Evolutionary conservation across 2,797 vertebrate genomes (phyloP).

Genomic region (Sebastes itinus): DNA sequence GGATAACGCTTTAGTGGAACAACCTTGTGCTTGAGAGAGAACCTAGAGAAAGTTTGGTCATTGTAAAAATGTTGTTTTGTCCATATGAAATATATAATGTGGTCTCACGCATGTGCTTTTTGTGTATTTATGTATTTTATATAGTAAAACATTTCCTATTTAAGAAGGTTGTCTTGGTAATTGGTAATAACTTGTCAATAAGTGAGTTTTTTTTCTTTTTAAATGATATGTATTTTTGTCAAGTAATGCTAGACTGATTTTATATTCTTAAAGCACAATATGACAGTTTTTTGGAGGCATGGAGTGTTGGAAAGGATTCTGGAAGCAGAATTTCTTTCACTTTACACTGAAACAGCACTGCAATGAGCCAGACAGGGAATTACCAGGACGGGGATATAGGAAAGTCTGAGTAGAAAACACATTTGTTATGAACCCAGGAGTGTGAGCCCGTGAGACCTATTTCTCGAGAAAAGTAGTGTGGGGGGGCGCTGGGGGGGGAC

Average conservation of each 20-base stretch:
- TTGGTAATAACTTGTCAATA: neutral
- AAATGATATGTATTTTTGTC: neutral
- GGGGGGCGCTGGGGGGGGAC: neutral
- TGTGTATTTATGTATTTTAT: neutral
- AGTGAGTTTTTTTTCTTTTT: neutral
- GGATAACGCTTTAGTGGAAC: neutral
- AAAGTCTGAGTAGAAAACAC: conserved; percentile 36
- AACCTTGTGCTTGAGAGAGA: neutral
- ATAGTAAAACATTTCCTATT: neutral
- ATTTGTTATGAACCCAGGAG: conserved; percentile 47
- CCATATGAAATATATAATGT: neutral
- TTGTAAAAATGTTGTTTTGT: neutral
- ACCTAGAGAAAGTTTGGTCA: neutral
- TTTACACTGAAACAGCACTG: conserved; percentile 24
- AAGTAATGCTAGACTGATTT: neutral
- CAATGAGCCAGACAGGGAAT: conserved; percentile 33
- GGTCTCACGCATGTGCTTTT: neutral
- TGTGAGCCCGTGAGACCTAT: conserved; percentile 22
- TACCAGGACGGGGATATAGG: conserved; percentile 20
- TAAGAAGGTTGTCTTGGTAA: neutral
- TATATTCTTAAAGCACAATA: neutral
- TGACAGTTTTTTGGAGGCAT: conserved; percentile 14
- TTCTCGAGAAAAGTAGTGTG: conserved; percentile 22
- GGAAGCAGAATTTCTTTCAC: conserved; percentile 3
- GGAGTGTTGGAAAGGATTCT: conserved; percentile 21